Evolutionary conservation across 2,113 vertebrate species (phyloP).

Genomic region (Limanda limanda): DNA sequence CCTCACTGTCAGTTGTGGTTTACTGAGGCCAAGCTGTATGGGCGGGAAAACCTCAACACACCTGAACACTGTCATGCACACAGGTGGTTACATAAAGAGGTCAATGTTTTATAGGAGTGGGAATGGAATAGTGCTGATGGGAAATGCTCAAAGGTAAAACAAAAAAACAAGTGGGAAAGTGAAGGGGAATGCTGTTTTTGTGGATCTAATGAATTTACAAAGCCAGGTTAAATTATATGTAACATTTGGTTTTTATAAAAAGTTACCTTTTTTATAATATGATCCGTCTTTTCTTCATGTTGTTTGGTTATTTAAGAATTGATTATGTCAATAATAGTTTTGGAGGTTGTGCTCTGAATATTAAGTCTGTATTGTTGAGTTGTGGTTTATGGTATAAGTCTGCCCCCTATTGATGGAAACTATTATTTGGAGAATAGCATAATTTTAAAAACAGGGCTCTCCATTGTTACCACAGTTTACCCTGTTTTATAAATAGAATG

Average conservation of each 20-base stretch:
- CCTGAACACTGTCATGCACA: constrained; percentile 56
- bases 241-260: constrained; percentile 1
- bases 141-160: constrained; percentile 24
- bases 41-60: constrained; percentile 46
- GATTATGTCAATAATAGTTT: constrained; percentile 2
- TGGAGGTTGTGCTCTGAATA: neutral
- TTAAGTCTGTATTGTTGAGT: neutral
- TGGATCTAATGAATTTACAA: neutral
- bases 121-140: constrained; percentile 20
- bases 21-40: constrained; percentile 27
- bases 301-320: constrained; percentile 20
- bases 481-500: neutral
- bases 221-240: neutral
- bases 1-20: constrained; percentile 59
- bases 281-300: neutral
- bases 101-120: constrained; percentile 37
- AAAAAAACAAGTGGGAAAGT: constrained; percentile 1
- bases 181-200: constrained; percentile 16
- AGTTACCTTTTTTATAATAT: neutral
- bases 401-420: constrained; percentile 73
- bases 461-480: too few relatives aligned
- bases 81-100: constrained; percentile 38
- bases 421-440: constrained; percentile 12
- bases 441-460: neutral
- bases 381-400: constrained; percentile 32